Evolutionary conservation across 2,888 invertebrate genomes (phyloP).

Genomic region (Entomobrya multifasciata): DNA sequence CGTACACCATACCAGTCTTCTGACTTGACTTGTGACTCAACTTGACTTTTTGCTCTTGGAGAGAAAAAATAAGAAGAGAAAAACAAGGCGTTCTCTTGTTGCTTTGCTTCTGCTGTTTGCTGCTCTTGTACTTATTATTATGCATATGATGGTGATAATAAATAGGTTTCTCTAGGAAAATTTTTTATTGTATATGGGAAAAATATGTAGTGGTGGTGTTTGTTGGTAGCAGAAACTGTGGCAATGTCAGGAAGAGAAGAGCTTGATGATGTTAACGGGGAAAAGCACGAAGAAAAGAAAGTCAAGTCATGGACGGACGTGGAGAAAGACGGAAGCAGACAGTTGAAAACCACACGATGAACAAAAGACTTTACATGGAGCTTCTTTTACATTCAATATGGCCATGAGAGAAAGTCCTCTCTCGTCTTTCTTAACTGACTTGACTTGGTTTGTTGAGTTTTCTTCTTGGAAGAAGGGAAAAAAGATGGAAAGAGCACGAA

Average conservation of each 20-base stretch:
- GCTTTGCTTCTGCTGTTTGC: no score
- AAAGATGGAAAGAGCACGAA: neutral
- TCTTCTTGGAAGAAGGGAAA: neutral
- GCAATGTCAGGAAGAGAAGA: neutral
- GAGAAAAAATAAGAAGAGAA: neutral
- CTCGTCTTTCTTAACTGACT: conserved; percentile 4
- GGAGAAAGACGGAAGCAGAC: conserved; percentile 64
- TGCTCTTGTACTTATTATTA: no score
- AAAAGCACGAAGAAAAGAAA: conserved; percentile 11
- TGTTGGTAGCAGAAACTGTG: no score
- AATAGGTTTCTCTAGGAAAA: no score
- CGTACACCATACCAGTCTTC: no score
- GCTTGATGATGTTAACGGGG: conserved; percentile 46
- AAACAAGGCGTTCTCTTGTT: neutral
- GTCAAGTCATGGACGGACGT: no score
- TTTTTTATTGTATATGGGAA: no score
- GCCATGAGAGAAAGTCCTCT: no score
- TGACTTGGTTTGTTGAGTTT: conserved; percentile 33
- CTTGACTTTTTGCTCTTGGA: neutral
- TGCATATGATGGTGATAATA: no score
- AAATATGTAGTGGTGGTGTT: no score
- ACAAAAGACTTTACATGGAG: conserved; percentile 66
- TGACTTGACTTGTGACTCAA: no score
- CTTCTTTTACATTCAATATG: no score
- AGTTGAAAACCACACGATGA: conserved; percentile 67